Base-by-base conservation (phyloP, 2,888 invertebrate species). In the Argyresthia albistria region DNA sequence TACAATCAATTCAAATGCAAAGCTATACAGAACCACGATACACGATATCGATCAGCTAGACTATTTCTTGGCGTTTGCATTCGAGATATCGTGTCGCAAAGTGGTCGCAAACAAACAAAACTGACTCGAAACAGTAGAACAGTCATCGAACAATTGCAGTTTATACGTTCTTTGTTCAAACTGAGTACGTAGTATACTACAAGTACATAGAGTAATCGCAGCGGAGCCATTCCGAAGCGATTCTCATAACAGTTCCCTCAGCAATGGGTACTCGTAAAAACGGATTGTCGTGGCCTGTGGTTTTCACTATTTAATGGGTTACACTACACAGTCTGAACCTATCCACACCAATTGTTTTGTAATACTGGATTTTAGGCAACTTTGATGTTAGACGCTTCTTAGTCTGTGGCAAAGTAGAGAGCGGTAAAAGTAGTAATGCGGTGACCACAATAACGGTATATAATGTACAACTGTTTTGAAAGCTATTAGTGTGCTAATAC, bases 181-280 rank as follows among this genome's bases (percentile, higher is more conserved):
- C 39, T 39, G 8, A 16, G 10, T 39, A 39, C 45, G 16, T 14
- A 45, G 45, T 43, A 15, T 16, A 57, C 59, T 60, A 66, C 71
- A 70, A 71, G 69, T 69, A 71, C 70, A 71, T 65, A 58, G 63
- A 63, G 65, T 63, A 66, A 62, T 66, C 63, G 48, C 58, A 59
- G 55, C 57, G 55, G 59, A 61, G 66, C 70, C 62, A 70, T 77
- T 65, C 59, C 59, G 59, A 59, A 69, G 68, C 71, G 65, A 69
- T 72, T 68, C 72, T 68, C 74, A 79, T 80, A 80, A 79, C 79
- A 69, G 66, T 77, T 65, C 70, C 67, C 66, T 66, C 62, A 63
- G 63, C 69, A 72, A 74, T 68, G 64, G 64, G 58, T 59, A 16
- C 64, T 71, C 80, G 68, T 81, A 80, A 81, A 81, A 81, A 77